These are phyloP conservation scores for Podotricha telesiphe DNA, from an alignment of 2,888 invertebrate species.

Conservation along the genomic window DNA sequence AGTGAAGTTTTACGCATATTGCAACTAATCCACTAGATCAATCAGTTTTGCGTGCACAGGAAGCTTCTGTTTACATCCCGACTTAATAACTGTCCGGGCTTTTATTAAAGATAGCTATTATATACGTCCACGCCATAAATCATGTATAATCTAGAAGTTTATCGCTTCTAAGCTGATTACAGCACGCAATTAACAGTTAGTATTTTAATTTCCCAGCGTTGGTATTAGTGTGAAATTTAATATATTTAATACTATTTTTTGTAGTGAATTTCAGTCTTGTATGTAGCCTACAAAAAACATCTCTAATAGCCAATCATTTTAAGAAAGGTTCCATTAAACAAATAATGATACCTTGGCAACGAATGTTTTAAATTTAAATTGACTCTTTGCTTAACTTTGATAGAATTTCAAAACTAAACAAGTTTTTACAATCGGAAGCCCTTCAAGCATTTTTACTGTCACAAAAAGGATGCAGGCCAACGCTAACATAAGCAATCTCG, in stretches of 20 bases:
- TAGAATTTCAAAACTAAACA: background rate
- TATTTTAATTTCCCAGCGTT: constrained; percentile 3
- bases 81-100: constrained; percentile 41
- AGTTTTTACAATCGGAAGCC: constrained; percentile 21
- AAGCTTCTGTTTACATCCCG: constrained; percentile 38
- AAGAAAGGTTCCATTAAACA: background rate
- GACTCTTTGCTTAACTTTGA: background rate
- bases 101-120: constrained; percentile 41
- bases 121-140: constrained; percentile 37
- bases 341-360: background rate
- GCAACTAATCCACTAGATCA: constrained; percentile 33
- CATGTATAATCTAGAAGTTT: constrained; percentile 35
- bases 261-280: background rate
- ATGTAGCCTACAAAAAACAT: no score
- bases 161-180: constrained; percentile 31
- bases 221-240: background rate
- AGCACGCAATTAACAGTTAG: constrained; percentile 25
- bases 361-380: background rate
- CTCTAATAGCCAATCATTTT: background rate
- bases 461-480: constrained; percentile 38
- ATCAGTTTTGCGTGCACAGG: constrained; percentile 36
- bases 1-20: constrained; percentile 9
- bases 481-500: constrained; percentile 38
- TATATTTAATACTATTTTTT: background rate
- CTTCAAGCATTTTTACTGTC: constrained; percentile 29